Base-by-base conservation (phyloP, 1,140 invertebrate species). In the Manduca sexta region DNA sequence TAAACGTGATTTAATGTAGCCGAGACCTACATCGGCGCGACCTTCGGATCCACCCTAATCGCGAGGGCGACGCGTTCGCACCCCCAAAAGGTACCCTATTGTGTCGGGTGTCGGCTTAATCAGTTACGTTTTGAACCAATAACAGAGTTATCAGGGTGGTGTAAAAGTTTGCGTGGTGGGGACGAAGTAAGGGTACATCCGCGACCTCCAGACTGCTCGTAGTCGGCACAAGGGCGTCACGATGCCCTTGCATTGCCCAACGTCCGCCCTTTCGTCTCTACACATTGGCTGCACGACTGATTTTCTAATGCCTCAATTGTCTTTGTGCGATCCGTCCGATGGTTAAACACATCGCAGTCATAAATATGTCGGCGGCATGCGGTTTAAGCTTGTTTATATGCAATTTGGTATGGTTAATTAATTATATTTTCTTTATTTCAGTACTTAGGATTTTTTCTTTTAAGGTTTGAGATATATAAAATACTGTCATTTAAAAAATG, bases 161-260 rank as follows among this genome's bases (percentile, higher is more conserved):
- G 44, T 50, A 45, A 56, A 62, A 60, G 48, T 52, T n/a, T 48
- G 40, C 51, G 51, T 61, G 53, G 49, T 53, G 63, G 59, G 60
- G 59, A 71, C 65, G 64, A 63, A 64, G 49, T 55, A 64, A 67
- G 65, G 66, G 64, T 70, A 70, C 65, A 69, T 74, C 66, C 56
- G 56, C 68, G 74, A 76, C 74, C 77, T 81, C 73, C 56, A 81
- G 77, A 81, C 77, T 73, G 55, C 68, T 71, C 58, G 69, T 67
- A 54, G 64, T 41, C 63, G 51, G 54, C 54, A 60, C 61, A 77
- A 75, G 74, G 74, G 57, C 60, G 49, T 56, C 61, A 56, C 30
- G 29, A 48, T 64, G 74, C 70, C 76, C 76, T 80, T 80, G 76
- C 74, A 76, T 60, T 53, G 46, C 47, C 59, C 58, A 70, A 49